These are phyloP conservation scores for Bugula neritina DNA, from an alignment of 2,888 invertebrate genomes.

Conservation along the genomic window DNA sequence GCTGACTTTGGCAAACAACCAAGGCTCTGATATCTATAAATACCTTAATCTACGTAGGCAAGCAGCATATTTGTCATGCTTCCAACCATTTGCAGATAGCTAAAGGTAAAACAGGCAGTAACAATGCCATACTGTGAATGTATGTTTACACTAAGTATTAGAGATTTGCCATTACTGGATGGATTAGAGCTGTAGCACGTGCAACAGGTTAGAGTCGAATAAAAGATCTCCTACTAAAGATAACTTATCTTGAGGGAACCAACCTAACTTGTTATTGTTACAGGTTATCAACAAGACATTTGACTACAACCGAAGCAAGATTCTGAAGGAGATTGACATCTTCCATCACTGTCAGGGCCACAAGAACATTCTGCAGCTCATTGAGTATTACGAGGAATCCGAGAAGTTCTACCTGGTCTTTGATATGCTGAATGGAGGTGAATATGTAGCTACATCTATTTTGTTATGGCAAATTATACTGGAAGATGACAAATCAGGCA, in stretches of 20 bases:
- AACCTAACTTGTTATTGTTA: conserved; percentile 27
- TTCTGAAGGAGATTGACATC: conserved; percentile 96
- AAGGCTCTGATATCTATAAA: not conserved
- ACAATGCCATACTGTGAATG: too few relatives aligned
- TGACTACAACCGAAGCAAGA: conserved; percentile 85
- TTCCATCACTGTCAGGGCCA: conserved; percentile 97
- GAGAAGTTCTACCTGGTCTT: conserved; percentile 88
- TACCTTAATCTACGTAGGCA: not conserved
- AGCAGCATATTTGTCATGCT: too few relatives aligned
- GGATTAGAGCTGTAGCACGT: too few relatives aligned
- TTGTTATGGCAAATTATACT: too few relatives aligned
- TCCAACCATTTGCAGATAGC: too few relatives aligned
- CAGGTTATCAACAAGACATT: conserved; percentile 87
- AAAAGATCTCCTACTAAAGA: not conserved
- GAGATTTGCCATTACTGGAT: too few relatives aligned
- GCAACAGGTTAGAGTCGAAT: too few relatives aligned
- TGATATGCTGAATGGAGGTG: conserved; percentile 84
- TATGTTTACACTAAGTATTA: too few relatives aligned
- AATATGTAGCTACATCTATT: too few relatives aligned
- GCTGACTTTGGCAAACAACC: not conserved
- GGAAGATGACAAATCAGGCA: too few relatives aligned
- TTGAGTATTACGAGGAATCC: conserved; percentile 84
- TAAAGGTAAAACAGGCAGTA: too few relatives aligned
- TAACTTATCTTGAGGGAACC: not conserved
- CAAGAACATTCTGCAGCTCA: conserved; percentile 92